These are phyloP conservation scores for Meandrusa payeni DNA, from an alignment of 2,888 invertebrate species.

Conservation along the genomic window DNA sequence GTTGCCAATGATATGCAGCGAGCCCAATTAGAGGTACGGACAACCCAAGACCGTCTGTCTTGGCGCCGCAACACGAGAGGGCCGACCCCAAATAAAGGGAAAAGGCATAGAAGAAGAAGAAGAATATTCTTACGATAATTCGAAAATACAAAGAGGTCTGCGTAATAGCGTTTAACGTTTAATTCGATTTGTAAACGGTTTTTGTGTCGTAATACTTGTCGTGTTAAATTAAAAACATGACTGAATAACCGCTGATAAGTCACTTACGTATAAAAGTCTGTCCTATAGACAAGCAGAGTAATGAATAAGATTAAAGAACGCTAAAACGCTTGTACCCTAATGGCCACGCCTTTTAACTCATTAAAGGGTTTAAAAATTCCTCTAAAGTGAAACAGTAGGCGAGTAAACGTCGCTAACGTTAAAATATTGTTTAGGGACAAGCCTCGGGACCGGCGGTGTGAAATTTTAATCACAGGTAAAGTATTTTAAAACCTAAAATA, in stretches of 20 bases:
- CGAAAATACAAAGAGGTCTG: no score
- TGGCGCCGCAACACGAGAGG: no score
- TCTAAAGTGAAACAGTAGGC: slow-evolving; percentile 24
- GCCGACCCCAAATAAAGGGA: no score
- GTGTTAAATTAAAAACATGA: background rate
- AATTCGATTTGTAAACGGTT: no score
- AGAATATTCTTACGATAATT: no score
- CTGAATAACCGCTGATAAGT: slow-evolving; percentile 8
- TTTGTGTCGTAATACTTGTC: no score
- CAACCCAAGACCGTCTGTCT: no score
- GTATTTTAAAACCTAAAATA: slow-evolving; percentile 23
- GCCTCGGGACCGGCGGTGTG: slow-evolving; percentile 18
- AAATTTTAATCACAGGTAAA: slow-evolving; percentile 25
- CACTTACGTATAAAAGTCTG: slow-evolving; percentile 13
- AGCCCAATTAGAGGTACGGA: no score
- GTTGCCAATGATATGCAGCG: no score
- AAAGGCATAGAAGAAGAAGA: no score
- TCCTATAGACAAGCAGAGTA: slow-evolving; percentile 16
- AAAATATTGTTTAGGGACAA: slow-evolving; percentile 23
- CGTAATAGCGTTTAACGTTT: no score
- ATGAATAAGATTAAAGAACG: slow-evolving; percentile 21
- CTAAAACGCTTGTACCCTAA: slow-evolving; percentile 22
- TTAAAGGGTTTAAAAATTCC: slow-evolving; percentile 25
- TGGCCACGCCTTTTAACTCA: slow-evolving; percentile 24
- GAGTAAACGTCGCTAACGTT: slow-evolving; percentile 24